These are phyloP conservation scores for Tragelaphus scriptus DNA, from an alignment of 2,113 vertebrate genomes.

Conservation along the genomic window DNA sequence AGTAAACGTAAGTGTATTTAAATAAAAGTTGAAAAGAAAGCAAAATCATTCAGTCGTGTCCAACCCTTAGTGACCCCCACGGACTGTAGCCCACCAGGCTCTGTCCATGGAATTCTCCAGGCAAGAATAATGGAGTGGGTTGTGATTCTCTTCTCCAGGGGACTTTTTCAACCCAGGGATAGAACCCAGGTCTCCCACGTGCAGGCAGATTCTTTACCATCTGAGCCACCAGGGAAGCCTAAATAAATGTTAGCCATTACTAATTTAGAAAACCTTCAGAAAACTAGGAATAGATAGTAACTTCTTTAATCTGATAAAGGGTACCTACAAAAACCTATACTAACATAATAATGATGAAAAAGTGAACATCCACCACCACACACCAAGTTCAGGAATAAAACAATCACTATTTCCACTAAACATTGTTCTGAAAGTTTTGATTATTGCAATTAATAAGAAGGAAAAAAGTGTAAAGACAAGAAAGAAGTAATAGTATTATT, in stretches of 20 bases:
- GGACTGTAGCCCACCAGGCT: background rate
- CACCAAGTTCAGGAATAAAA: background rate
- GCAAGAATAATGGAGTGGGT: background rate
- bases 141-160: background rate
- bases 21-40: background rate
- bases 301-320: background rate
- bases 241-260: background rate
- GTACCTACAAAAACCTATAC: background rate
- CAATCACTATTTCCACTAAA: background rate
- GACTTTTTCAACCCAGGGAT: background rate
- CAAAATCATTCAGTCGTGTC: background rate
- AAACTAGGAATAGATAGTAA: background rate
- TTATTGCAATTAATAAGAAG: background rate
- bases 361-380: background rate
- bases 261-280: constrained; percentile 19
- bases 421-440: background rate
- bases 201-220: background rate
- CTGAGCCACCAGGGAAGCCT: background rate
- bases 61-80: background rate
- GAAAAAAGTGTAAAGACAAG: background rate
- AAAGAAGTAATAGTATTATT: background rate
- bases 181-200: background rate
- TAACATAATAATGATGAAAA: background rate
- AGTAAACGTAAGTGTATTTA: background rate
- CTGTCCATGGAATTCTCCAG: background rate